Evolutionary conservation across 2,113 vertebrate genomes (phyloP).

Genomic region (Camelus dromedarius): DNA sequence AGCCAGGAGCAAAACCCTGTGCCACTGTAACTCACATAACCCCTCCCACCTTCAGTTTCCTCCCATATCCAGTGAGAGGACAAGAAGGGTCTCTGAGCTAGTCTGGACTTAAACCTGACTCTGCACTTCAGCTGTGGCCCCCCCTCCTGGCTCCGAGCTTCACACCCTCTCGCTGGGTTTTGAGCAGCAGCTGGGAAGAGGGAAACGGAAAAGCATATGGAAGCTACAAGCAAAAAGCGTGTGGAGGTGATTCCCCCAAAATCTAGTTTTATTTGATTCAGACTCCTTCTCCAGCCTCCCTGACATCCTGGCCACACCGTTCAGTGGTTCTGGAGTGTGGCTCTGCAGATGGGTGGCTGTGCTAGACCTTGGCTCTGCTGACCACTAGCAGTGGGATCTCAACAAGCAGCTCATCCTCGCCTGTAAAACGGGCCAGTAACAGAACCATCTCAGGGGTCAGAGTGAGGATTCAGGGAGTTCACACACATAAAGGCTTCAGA

Average conservation of each 20-base stretch:
- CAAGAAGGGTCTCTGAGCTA: too few relatives aligned
- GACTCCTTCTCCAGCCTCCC: not conserved
- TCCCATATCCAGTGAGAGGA: not conserved
- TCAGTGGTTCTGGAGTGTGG: not conserved
- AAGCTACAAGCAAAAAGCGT: not conserved
- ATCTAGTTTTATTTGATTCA: not conserved
- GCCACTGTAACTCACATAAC: not conserved
- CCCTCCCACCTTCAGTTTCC: not conserved
- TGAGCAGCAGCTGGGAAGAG: not conserved
- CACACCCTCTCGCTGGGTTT: accelerated
- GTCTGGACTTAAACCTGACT: not conserved
- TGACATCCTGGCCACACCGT: not conserved
- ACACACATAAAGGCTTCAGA: not conserved
- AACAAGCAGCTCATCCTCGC: not conserved
- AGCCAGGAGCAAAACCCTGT: not conserved
- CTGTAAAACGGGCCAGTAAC: not conserved
- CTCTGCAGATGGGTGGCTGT: not conserved
- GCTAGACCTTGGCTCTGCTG: not conserved
- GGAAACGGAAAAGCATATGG: not conserved
- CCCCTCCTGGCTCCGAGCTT: not conserved
- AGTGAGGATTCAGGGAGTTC: not conserved
- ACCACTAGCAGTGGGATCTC: too few relatives aligned
- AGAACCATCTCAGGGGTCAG: not conserved
- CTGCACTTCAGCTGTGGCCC: not conserved
- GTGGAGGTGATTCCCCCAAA: not conserved